phyloP scores from a whole-genome alignment of 2,113 vertebrate genomes.

The Psittacus erithacus region DNA sequence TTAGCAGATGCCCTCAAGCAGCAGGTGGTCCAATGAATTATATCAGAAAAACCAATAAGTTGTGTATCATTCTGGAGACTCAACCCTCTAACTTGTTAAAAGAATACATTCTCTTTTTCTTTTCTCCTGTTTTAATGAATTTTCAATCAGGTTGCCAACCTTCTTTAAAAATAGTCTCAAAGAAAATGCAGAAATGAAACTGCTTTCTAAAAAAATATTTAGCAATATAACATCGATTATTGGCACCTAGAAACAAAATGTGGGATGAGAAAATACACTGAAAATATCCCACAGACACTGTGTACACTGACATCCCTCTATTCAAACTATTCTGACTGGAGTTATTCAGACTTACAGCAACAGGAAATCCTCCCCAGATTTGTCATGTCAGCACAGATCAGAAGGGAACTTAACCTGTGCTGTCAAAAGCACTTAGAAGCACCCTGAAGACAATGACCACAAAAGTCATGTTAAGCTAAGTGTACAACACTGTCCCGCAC shows the following conservation, averaged over 20 bases:
- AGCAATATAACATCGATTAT: neutral
- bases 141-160: neutral
- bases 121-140: conserved; percentile 22
- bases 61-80: conserved; percentile 20
- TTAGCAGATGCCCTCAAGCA: conserved; percentile 62
- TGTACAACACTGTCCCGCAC: neutral
- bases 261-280: neutral
- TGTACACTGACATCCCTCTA: neutral
- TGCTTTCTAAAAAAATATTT: neutral
- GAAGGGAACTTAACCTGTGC: neutral
- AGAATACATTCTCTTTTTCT: neutral
- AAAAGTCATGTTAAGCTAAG: neutral
- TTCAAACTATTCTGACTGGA: neutral
- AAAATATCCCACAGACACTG: neutral
- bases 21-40: conserved; percentile 53
- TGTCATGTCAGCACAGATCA: neutral
- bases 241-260: neutral
- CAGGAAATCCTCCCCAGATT: neutral
- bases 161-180: neutral
- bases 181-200: neutral
- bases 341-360: neutral
- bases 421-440: conserved; percentile 32
- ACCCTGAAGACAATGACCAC: neutral
- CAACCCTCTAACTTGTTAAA: conserved; percentile 11
- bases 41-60: conserved; percentile 45